Evolutionary conservation across 2,797 vertebrate species (phyloP), one percentile per base, ranked within the genome.

Genomic region (Sebastes flavidus): DNA sequence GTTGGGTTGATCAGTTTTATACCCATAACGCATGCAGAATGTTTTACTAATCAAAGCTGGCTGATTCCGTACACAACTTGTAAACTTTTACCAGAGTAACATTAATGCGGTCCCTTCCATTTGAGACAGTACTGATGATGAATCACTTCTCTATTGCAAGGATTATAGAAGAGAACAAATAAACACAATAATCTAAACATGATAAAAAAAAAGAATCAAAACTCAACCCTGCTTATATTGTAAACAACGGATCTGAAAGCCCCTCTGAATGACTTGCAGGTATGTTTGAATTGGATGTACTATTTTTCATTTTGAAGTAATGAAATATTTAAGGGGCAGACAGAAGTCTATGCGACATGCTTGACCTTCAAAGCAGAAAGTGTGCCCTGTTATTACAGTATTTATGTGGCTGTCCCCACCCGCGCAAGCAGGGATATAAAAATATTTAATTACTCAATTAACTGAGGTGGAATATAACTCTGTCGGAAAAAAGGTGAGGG

Each of bases 361-460:
- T 65, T 95, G 91, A 95, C 93, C 94, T 96, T 96, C 92, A 95
- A 88, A 89, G 82, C 70, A 86, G 83, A 90, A 90, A 92, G 91
- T 66, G 80, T 87, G 87, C 88, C 86, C 77, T 86, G 82, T 92
- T 95, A 95, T 95, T 96, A 95, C 89, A 90, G 87, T 94, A 94
- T 95, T 95, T 95, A 95, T 94, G 84, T 42, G 85, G 56, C 85
- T 88, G 83, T 87, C 80, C 89, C 78, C 87, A 73, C 80, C 90
- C 77, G 70, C 84, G 36, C 84, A 83, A 82, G 93, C 90, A 86
- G 71, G 86, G 82, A 87, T 95, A 94, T 95, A 94, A 95, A 96
- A 87, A 94, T 94, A 93, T 94, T 92, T 91, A 93, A 94, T 95
- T 95, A 96, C 89, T 95, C 94, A 94, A 94, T 95, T 96, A 96